Evolutionary conservation across 2,113 vertebrate species (phyloP), one percentile per base, ranked within the genome.

Genomic region (Cygnus buccinator): DNA sequence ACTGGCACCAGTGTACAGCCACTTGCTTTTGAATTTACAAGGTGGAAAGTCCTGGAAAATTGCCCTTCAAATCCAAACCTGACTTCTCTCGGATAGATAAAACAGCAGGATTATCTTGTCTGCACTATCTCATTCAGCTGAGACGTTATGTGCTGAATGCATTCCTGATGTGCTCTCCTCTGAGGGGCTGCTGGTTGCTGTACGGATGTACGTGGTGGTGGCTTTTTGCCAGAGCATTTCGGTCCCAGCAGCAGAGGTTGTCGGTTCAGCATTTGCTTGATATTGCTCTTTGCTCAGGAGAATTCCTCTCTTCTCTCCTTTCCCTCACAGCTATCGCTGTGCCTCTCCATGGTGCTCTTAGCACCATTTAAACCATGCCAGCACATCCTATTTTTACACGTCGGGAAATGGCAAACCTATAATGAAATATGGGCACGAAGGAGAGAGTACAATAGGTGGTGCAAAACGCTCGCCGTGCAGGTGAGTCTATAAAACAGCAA

Each of bases 361-460:
- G 89, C 94, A 91, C 80, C 77, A 31, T 59, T 80, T 72, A 84
- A 92, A 72, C 80, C 21, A 3, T 62, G 92, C 95, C 89, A 93
- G 89, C 77, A 48, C 67, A 35, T 89, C 94, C 91, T 85, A 37
- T 79, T 91, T 96, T 95, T 94, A 84, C 84, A 85, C 67, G 1
- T 59, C 70, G 79, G 63, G 92, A 84, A 73, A 58, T 50, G 54
- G 84, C 66, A 94, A 10, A 46, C 14, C 80, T 62, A 20, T 19
- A 44, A 89, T 81, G 89, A 93, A 79, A 84, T 37, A 50, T 0
- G n/a, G 84, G 23, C 41, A 33, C 61, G 66, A 5, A 62, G 54
- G 74, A 29, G 66, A 65, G 66, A 3, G 31, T 66, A 54, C 66
- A 46, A 79, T 26, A 85, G 66, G 74, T 13, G 43, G 35, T 81